These are phyloP conservation scores for Cosmorhoe ocellata DNA, from an alignment of 2,888 invertebrate genomes.

Conservation along the genomic window DNA sequence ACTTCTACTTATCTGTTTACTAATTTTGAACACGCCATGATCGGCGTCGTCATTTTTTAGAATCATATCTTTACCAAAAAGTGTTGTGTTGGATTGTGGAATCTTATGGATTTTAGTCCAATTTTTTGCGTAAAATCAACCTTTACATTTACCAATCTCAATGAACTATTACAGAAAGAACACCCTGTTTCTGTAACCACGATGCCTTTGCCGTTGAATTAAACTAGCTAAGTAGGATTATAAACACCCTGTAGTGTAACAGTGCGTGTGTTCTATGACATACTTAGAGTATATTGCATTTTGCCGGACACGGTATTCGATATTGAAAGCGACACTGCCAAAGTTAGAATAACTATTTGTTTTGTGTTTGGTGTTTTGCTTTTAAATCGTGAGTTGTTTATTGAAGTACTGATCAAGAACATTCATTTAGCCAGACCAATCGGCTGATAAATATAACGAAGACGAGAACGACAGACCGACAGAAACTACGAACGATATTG, in stretches of 20 bases:
- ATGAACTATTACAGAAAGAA: background rate
- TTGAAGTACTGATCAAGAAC: constrained; percentile 1
- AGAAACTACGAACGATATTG: no score
- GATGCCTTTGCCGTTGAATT: constrained; percentile 19
- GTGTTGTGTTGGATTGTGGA: no score
- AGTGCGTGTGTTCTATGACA: no score
- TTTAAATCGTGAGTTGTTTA: background rate
- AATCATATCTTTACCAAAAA: background rate
- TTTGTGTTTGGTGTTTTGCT: constrained; percentile 13
- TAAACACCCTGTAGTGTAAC: no score
- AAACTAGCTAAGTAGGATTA: no score
- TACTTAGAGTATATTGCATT: constrained; percentile 8
- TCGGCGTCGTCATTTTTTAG: no score
- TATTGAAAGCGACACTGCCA: constrained; percentile 24
- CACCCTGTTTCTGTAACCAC: background rate
- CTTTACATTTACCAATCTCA: no score
- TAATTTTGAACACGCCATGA: background rate
- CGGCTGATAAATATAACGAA: no score
- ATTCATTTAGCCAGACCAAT: background rate
- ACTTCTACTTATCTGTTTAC: constrained; percentile 10
- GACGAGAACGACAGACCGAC: no score
- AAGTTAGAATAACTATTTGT: constrained; percentile 18
- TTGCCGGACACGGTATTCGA: constrained; percentile 10
- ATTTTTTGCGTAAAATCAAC: no score
- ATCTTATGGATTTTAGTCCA: no score